Evolutionary conservation across 2,113 vertebrate genomes (phyloP).

Genomic region (Planiliza haematocheilus): DNA sequence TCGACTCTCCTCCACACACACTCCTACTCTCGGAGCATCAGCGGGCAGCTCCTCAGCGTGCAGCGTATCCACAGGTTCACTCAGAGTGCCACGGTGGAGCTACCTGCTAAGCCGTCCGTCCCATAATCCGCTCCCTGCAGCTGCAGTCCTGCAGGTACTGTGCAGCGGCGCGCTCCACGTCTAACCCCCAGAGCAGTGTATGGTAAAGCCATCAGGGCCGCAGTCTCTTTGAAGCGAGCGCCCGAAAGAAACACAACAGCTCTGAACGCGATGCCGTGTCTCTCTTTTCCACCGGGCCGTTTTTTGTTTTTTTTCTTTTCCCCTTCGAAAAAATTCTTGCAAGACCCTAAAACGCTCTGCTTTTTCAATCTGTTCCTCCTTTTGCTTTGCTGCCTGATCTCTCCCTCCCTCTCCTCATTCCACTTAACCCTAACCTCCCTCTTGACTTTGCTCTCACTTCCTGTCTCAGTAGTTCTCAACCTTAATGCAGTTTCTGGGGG

Average conservation of each 20-base stretch:
- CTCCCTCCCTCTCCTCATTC: conserved; percentile 27
- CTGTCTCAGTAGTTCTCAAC: conserved; percentile 10
- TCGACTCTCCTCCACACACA: too few relatives aligned
- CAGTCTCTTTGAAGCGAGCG: conserved; percentile 74
- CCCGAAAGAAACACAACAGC: conserved; percentile 78
- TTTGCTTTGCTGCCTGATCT: conserved; percentile 26
- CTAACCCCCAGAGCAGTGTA: conserved; percentile 60
- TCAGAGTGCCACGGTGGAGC: conserved; percentile 22
- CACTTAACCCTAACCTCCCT: conserved; percentile 51
- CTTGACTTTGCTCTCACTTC: conserved; percentile 2
- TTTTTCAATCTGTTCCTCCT: conserved; percentile 74
- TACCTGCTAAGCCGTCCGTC: neutral
- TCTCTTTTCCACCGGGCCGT: conserved; percentile 66
- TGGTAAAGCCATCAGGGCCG: conserved; percentile 80
- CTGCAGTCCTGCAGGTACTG: conserved; percentile 47
- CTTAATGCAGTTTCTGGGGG: too few relatives aligned
- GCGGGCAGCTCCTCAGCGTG: neutral
- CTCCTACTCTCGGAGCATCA: neutral
- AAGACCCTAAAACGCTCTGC: conserved; percentile 74
- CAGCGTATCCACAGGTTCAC: conserved; percentile 27
- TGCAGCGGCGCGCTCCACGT: conserved; percentile 44
- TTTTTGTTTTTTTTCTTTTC: conserved; percentile 45
- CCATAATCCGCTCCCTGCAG: neutral
- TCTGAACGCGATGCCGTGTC: conserved; percentile 69
- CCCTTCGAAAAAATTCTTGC: conserved; percentile 63